Conservation (phyloP, 2,888 invertebrate genomes). For the Ptilodon capucinus region DNA sequence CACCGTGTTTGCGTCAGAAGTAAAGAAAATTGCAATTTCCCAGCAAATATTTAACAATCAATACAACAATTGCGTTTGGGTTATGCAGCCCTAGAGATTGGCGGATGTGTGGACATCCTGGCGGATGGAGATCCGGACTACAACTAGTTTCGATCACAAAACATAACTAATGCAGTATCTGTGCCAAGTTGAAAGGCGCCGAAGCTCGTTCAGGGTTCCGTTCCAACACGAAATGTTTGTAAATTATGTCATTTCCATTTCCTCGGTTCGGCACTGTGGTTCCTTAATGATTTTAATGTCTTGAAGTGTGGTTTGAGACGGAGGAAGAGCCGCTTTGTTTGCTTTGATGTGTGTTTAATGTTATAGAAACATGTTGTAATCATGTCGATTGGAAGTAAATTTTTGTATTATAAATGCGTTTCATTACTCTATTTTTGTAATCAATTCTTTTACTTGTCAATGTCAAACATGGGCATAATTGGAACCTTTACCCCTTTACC, state of each 20-base stretch:
- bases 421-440: too few species aligned
- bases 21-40: background rate
- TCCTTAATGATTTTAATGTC: background rate
- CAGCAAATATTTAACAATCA: background rate
- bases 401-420: background rate
- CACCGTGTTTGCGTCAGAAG: background rate
- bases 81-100: background rate
- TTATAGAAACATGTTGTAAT: background rate
- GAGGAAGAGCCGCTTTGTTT: background rate
- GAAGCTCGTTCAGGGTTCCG: background rate
- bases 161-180: background rate
- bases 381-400: background rate
- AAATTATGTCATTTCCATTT: conserved; percentile 1
- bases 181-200: conserved; percentile 1
- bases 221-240: background rate
- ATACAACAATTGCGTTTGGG: background rate
- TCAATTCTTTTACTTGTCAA: too few species aligned
- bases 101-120: background rate
- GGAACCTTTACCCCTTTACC: too few species aligned
- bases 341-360: background rate
- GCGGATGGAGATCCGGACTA: background rate
- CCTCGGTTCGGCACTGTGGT: background rate
- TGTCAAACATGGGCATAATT: too few species aligned
- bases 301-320: background rate
- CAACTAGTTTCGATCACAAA: background rate